These are phyloP conservation scores for Panurus biarmicus DNA, from an alignment of 2,113 vertebrate genomes.

Conservation along the genomic window DNA sequence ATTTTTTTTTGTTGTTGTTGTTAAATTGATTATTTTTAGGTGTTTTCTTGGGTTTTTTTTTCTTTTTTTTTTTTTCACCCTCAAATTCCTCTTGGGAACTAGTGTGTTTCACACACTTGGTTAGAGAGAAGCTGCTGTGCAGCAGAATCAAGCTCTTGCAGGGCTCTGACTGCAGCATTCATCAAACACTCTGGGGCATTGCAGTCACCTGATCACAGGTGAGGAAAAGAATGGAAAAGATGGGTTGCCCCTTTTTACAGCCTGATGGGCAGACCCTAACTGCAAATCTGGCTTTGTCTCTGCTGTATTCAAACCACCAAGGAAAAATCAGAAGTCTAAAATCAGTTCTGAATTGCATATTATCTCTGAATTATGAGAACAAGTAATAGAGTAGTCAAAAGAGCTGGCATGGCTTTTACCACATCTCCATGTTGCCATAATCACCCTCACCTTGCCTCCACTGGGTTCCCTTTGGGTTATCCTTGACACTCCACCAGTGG, in stretches of 20 bases:
- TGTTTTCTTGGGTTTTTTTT: not conserved
- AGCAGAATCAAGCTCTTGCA: not conserved
- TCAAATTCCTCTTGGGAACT: not conserved
- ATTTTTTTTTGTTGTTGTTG: not conserved
- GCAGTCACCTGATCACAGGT: not conserved
- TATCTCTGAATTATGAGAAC: not conserved
- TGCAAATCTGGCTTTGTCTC: not conserved
- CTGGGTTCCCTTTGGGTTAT: not conserved
- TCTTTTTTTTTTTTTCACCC: not conserved
- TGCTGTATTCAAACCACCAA: not conserved
- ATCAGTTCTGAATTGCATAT: not conserved
- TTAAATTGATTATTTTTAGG: not conserved
- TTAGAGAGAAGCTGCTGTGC: not conserved
- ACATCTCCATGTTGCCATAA: not conserved
- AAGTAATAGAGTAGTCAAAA: not conserved
- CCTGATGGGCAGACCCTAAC: not conserved
- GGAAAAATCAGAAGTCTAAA: not conserved
- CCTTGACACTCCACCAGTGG: accelerated
- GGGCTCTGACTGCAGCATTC: not conserved
- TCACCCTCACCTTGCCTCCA: not conserved
- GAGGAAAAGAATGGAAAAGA: not conserved
- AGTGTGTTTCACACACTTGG: accelerated
- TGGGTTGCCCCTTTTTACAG: not conserved
- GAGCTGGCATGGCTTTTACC: not conserved
- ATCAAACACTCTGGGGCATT: not conserved